phyloP scores from a whole-genome alignment of 2,113 vertebrate species.

The Pyrgilauda ruficollis region DNA sequence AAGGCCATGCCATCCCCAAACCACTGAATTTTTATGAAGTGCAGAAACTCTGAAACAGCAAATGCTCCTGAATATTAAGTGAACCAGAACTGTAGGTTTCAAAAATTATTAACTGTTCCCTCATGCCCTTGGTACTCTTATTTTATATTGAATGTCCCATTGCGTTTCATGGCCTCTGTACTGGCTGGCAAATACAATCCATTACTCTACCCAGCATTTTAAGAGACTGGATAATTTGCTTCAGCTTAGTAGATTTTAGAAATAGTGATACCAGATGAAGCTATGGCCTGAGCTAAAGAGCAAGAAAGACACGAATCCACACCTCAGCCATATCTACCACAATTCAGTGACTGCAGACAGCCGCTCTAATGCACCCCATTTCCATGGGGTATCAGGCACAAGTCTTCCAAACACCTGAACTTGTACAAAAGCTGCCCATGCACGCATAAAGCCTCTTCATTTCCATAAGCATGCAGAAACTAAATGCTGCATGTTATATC shows the following conservation, averaged over 20 bases:
- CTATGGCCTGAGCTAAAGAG: background rate
- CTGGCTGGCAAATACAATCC: background rate
- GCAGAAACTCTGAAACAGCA: background rate
- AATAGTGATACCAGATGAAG: background rate
- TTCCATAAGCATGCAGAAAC: background rate
- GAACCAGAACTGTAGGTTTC: background rate
- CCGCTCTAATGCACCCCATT: background rate
- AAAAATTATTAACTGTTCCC: background rate
- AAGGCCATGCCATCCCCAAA: background rate
- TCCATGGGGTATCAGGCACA: background rate
- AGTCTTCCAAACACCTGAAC: background rate
- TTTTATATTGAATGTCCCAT: background rate
- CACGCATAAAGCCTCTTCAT: background rate
- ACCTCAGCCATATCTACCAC: background rate
- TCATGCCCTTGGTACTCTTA: background rate
- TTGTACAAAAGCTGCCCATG: background rate
- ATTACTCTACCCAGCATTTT: background rate
- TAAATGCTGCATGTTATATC: background rate
- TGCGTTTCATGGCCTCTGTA: background rate
- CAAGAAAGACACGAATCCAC: background rate
- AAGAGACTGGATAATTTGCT: background rate
- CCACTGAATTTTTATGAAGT: background rate
- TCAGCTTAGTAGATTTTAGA: background rate
- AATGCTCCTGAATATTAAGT: background rate
- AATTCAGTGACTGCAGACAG: background rate